Evolutionary conservation across 2,113 vertebrate genomes (phyloP), one percentile per base, ranked within the genome.

Genomic region (Thermophis baileyi): DNA sequence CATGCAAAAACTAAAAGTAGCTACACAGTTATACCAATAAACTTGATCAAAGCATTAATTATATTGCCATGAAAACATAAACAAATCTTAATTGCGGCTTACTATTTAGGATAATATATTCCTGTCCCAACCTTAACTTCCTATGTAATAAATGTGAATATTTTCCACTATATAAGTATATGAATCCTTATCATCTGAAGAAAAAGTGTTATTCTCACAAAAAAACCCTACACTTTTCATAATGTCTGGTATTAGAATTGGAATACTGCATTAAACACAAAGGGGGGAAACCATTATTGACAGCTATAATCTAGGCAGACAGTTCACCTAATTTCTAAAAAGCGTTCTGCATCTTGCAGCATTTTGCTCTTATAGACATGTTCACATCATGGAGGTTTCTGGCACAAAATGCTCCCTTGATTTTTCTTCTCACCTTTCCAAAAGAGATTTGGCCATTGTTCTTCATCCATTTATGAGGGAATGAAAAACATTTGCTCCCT

Each of bases 341-440:
- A 51, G 0, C 5, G 30, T 2, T 3, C 88, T 27, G 0, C 3
- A 85, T 30, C 90, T 92, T 1, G 0, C 12, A 88, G 90, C 0
- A 3, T 55, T 30, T 51, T 14, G 10, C 40, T 92, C 85, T 47
- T 74, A 47, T 2, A 0, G 0, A 4, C 0, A 0, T 40, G 25
- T 4, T 12, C 46, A 30, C n/a, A 44, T 44, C 46, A 24, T 46
- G 6, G 4, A 81, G 63, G 87, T 54, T 92, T 89, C 85, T 35
- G 87, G 92, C 25, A 69, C 49, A 92, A 46, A 87, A 46, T 88
- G 20, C 88, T 90, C 2, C 44, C 0, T 0, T 2, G 30, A 14
- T 85, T 93, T 44, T 89, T 89, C 92, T 89, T 94, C 96, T 96
- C 95, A 95, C 95, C 95, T 89, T 91, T 93, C 95, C 86, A 93